A percentile compares a stretch with the other conserved stretches of the same genome.
Evolutionary conservation across 2,113 vertebrate genomes (phyloP).

Genomic region (Setophaga coronata): DNA sequence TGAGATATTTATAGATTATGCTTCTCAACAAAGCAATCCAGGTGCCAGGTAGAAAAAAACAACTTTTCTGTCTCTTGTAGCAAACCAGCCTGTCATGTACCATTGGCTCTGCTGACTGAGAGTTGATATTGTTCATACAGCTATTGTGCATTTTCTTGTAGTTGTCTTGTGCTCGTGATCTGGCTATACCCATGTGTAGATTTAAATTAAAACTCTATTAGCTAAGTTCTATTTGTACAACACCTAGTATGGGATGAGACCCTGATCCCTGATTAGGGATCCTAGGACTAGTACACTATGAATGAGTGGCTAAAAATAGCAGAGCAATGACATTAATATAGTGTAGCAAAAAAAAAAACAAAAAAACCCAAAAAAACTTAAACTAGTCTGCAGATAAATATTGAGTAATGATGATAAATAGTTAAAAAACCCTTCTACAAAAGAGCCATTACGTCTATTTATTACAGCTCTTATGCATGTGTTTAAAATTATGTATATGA

Average conservation of each 20-base stretch:
- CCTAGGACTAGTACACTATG: rapidly evolving
- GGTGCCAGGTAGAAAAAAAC: background rate
- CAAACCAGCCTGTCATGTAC: background rate
- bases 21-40: background rate
- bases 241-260: background rate
- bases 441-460: background rate
- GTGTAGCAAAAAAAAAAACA: no score
- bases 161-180: background rate
- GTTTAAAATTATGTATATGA: background rate
- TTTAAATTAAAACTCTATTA: background rate
- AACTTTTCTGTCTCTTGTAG: background rate
- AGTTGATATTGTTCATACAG: background rate
- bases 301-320: background rate
- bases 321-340: background rate
- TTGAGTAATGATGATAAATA: background rate
- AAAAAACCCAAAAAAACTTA: background rate
- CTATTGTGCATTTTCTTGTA: background rate
- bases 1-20: background rate
- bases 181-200: background rate
- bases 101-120: background rate
- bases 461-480: background rate
- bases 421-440: background rate
- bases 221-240: background rate
- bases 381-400: background rate
- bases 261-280: background rate